Evolutionary conservation across 2,797 vertebrate genomes (phyloP).

Genomic region (Premnoplex brunnescens): DNA sequence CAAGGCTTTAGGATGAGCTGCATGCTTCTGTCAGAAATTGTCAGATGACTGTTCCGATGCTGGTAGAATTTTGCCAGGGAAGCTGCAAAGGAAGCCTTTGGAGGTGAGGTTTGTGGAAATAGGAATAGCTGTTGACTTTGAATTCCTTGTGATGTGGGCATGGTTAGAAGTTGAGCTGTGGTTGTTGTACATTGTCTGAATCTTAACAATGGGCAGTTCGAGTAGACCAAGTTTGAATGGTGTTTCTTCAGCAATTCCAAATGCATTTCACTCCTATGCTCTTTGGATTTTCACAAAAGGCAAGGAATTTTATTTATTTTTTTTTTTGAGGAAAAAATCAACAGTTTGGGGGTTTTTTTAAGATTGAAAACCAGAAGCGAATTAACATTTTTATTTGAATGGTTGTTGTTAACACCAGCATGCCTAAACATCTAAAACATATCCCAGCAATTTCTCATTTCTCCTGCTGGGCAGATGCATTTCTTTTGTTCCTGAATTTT

Average conservation of each 20-base stretch:
- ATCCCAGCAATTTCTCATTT: constrained; percentile 32
- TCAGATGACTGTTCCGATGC: constrained; percentile 41
- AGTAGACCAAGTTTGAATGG: constrained; percentile 74
- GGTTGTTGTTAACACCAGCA: background rate
- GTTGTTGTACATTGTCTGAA: constrained; percentile 51
- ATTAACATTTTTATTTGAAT: background rate
- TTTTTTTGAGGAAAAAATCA: background rate
- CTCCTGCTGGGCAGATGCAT: constrained; percentile 47
- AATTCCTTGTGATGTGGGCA: constrained; percentile 28
- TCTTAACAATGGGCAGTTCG: constrained; percentile 47
- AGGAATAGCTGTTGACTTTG: constrained; percentile 66
- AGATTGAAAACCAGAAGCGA: background rate
- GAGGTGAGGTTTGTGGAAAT: constrained; percentile 41
- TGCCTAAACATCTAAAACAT: constrained; percentile 35
- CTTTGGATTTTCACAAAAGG: background rate
- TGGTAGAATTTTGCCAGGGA: constrained; percentile 43
- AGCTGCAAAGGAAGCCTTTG: constrained; percentile 46
- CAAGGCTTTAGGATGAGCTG: constrained; percentile 14
- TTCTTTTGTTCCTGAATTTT: constrained; percentile 75
- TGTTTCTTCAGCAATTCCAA: constrained; percentile 64
- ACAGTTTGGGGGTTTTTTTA: background rate
- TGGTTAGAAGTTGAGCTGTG: constrained; percentile 27
- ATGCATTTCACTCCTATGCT: constrained; percentile 25
- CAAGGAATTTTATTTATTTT: background rate
- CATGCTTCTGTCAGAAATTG: constrained; percentile 39